Percentiles rank a stretch among this genome's conserved stretches.
Evolutionary conservation across 1,140 invertebrate species (phyloP).

Genomic region (Drosophila setifemur): DNA sequence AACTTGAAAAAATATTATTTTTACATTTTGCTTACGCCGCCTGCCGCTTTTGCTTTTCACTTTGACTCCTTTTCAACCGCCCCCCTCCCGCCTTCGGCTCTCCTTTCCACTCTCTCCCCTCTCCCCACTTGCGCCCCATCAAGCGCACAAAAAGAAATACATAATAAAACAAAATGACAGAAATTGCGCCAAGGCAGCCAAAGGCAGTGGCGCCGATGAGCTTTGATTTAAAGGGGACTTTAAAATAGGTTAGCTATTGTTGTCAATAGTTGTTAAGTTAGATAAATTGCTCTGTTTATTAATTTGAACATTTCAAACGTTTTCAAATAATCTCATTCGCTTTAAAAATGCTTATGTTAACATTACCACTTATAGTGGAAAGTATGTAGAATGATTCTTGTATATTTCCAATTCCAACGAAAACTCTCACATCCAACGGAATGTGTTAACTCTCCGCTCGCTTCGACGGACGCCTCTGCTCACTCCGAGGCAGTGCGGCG

Average conservation of each 20-base stretch:
- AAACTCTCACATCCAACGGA: neutral
- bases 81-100: neutral
- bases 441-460: neutral
- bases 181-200: constrained; percentile 60
- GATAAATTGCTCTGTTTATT: too few species aligned
- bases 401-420: too few species aligned
- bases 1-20: constrained; percentile 79
- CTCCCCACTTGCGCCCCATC: constrained; percentile 7
- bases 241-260: too few species aligned
- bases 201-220: constrained; percentile 2
- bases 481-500: constrained; percentile 29
- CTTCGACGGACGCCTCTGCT: constrained; percentile 36
- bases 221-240: neutral
- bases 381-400: too few species aligned
- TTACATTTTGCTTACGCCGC: constrained; percentile 68
- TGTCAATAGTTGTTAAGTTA: neutral
- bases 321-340: too few species aligned
- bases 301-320: too few species aligned
- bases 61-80: constrained; percentile 71
- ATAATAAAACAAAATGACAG: constrained; percentile 53
- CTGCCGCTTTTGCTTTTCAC: constrained; percentile 62
- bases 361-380: too few species aligned
- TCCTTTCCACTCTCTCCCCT: neutral
- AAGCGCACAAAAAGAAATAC: constrained; percentile 61
- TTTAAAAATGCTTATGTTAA: too few species aligned